Evolutionary conservation across 2,888 invertebrate species (phyloP).

Genomic region (Cantharis rustica): DNA sequence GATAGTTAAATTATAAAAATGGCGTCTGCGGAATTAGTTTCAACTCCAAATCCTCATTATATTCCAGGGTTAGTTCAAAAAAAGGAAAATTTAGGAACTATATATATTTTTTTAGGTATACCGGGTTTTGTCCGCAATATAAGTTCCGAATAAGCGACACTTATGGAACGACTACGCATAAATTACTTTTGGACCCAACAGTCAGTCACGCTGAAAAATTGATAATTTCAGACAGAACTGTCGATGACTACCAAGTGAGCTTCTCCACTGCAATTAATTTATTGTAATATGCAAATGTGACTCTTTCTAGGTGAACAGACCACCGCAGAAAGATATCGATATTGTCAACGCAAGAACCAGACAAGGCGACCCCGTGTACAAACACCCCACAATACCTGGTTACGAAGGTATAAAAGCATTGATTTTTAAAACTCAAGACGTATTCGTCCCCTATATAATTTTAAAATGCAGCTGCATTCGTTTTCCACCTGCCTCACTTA

Average conservation of each 20-base stretch:
- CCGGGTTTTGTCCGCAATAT: slow-evolving; percentile 78
- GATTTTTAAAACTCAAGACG: background rate
- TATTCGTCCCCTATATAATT: background rate
- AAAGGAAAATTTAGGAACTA: background rate
- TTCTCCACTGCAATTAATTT: background rate
- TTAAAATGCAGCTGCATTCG: background rate
- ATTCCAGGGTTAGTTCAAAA: slow-evolving; percentile 68
- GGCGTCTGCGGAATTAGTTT: slow-evolving; percentile 58
- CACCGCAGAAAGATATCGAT: slow-evolving; percentile 69
- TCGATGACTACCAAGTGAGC: slow-evolving; percentile 59
- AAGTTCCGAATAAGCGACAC: slow-evolving; percentile 76
- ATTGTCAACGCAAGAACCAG: slow-evolving; percentile 67
- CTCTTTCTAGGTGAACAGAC: slow-evolving; percentile 60
- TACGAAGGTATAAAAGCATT: slow-evolving; percentile 66
- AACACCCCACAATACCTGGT: slow-evolving; percentile 75
- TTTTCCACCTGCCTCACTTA: background rate
- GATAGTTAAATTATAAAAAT: slow-evolving; percentile 28
- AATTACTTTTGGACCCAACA: slow-evolving; percentile 74
- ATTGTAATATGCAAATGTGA: background rate
- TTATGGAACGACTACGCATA: slow-evolving; percentile 75
- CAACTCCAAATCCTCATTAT: slow-evolving; percentile 73
- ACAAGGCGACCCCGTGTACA: slow-evolving; percentile 71
- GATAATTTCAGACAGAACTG: slow-evolving; percentile 66
- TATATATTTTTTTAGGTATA: slow-evolving; percentile 61
- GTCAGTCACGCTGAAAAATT: slow-evolving; percentile 74